These are phyloP conservation scores for Syrista parreyssii DNA, from an alignment of 2,888 invertebrate genomes.

Conservation along the genomic window DNA sequence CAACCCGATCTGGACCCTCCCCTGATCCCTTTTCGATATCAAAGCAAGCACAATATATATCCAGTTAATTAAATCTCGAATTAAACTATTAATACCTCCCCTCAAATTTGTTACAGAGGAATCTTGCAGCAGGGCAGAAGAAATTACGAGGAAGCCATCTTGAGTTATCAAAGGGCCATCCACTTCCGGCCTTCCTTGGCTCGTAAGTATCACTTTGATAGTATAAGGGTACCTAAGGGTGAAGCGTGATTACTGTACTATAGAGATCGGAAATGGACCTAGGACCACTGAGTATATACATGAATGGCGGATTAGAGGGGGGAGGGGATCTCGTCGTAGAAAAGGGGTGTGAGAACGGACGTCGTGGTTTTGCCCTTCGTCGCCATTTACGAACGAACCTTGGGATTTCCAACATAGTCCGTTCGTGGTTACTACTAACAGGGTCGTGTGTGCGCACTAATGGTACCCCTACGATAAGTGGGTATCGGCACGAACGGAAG, in stretches of 20 bases:
- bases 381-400: background rate
- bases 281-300: background rate
- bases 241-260: background rate
- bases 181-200: constrained; percentile 93
- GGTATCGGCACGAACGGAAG: constrained; percentile 1
- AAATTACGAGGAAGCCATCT: constrained; percentile 87
- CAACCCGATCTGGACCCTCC: background rate
- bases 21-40: background rate
- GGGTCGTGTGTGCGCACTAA: background rate
- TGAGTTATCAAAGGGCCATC: constrained; percentile 91
- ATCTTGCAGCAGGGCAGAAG: constrained; percentile 91
- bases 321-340: background rate
- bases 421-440: background rate
- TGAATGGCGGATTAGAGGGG: background rate
- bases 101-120: constrained; percentile 78
- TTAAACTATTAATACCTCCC: background rate
- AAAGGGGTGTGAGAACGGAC: background rate
- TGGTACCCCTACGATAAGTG: background rate
- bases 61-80: background rate
- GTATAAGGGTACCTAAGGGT: background rate
- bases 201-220: constrained; percentile 75
- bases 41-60: background rate
- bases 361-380: background rate
- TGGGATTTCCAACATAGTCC: background rate
- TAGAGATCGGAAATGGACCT: background rate